A percentile compares a stretch with the other conserved stretches of the same genome.
These are phyloP conservation scores for Sebastes aleutianus DNA, from an alignment of 2,797 vertebrate species.

Conservation along the genomic window DNA sequence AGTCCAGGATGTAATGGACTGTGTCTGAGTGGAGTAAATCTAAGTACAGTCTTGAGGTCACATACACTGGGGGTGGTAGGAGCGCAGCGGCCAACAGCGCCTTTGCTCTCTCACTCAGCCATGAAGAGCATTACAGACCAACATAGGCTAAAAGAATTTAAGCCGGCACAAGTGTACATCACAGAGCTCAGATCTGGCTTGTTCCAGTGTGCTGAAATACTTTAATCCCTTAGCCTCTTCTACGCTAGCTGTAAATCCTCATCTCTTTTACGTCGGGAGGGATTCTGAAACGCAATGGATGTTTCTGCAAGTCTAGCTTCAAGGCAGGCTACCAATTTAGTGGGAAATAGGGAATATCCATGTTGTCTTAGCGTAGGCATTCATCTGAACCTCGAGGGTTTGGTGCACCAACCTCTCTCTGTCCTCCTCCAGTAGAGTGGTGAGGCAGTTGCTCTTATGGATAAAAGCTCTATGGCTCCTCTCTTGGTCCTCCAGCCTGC, in stretches of 20 bases:
- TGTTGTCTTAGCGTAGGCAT: slow-evolving; percentile 22
- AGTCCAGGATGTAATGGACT: slow-evolving; percentile 68
- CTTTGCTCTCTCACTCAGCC: slow-evolving; percentile 53
- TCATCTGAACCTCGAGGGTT: slow-evolving; percentile 11
- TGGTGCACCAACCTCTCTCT: slow-evolving; percentile 85
- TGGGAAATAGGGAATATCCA: slow-evolving; percentile 20
- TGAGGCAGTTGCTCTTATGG: slow-evolving; percentile 87
- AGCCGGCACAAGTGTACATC: slow-evolving; percentile 56
- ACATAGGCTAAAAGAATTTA: slow-evolving; percentile 52
- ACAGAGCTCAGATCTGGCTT: slow-evolving; percentile 46
- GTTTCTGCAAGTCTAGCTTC: slow-evolving; percentile 22
- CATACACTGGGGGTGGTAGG: slow-evolving; percentile 38
- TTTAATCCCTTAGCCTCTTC: slow-evolving; percentile 53
- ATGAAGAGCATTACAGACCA: slow-evolving; percentile 60
- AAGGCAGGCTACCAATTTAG: slow-evolving; percentile 18
- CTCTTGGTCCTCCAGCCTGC: slow-evolving; percentile 87
- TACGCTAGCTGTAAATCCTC: slow-evolving; percentile 45
- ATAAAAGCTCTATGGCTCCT: slow-evolving; percentile 86
- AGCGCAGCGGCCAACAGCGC: slow-evolving; percentile 37
- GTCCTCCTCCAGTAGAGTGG: slow-evolving; percentile 89
- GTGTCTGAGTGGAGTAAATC: slow-evolving; percentile 68
- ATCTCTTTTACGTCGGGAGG: slow-evolving; percentile 36
- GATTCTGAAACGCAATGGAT: slow-evolving; percentile 31
- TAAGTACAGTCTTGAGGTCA: slow-evolving; percentile 70
- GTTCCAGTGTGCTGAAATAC: slow-evolving; percentile 49